Evolutionary conservation across 2,113 vertebrate species (phyloP).

Genomic region (Prunella himalayana): DNA sequence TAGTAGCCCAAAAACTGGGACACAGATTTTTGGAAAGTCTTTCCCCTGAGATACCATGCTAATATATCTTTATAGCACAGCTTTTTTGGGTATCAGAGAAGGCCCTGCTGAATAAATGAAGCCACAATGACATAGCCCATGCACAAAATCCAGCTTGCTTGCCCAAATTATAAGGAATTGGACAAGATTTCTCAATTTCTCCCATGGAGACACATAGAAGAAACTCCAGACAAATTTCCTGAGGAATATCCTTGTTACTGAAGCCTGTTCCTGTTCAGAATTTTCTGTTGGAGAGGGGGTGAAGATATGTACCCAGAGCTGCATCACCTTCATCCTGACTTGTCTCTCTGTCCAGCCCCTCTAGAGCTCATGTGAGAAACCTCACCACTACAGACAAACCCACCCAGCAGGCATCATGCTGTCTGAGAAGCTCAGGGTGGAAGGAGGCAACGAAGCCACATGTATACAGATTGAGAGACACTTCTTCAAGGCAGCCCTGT

Average conservation of each 20-base stretch:
- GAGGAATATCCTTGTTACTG: background rate
- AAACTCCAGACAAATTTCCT: background rate
- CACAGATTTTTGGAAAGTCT: background rate
- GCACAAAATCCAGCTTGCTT: background rate
- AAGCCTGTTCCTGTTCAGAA: background rate
- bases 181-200: background rate
- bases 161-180: background rate
- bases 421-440: background rate
- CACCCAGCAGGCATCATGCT: background rate
- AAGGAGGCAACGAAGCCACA: background rate
- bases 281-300: background rate
- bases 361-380: background rate
- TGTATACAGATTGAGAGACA: background rate
- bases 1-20: background rate
- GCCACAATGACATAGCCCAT: background rate
- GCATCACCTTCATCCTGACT: fast-evolving
- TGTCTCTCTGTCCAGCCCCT: background rate
- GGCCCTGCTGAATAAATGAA: background rate
- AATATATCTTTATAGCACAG: background rate
- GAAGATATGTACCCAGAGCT: background rate
- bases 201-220: background rate
- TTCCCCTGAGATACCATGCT: background rate
- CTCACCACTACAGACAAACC: background rate
- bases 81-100: background rate
- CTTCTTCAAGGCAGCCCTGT: background rate